phyloP scores from a whole-genome alignment of 2,888 invertebrate genomes.

The Amphimallon solstitiale region DNA sequence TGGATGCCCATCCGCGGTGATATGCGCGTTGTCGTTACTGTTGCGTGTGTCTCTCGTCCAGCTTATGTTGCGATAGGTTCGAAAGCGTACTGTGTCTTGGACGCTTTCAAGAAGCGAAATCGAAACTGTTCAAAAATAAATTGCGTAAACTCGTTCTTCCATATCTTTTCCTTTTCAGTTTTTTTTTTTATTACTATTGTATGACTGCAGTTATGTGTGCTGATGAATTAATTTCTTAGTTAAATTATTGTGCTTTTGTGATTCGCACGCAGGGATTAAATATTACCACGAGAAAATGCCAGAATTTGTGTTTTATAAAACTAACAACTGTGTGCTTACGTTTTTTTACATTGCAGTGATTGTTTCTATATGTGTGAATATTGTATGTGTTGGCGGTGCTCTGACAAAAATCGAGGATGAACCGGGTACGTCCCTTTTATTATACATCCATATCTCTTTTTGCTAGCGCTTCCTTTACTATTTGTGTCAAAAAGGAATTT shows the following conservation, averaged over 20 bases:
- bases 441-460: neutral
- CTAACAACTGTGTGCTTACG: constrained; percentile 23
- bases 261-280: neutral
- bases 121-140: no score
- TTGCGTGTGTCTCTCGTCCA: no score
- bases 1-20: constrained; percentile 44
- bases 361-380: constrained; percentile 29
- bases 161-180: no score
- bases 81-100: no score
- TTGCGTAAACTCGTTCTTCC: no score
- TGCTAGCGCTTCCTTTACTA: neutral
- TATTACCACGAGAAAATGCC: constrained; percentile 10
- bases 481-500: neutral
- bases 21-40: constrained; percentile 17
- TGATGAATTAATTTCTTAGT: no score
- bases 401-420: constrained; percentile 44
- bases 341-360: constrained; percentile 35
- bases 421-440: constrained; percentile 40
- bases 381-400: constrained; percentile 39
- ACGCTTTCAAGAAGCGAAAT: no score
- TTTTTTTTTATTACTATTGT: no score
- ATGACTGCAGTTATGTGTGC: no score
- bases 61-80: no score
- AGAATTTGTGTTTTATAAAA: constrained; percentile 1
- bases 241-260: neutral